phyloP scores from a whole-genome alignment of 1,140 invertebrate genomes.

The Pomacea maculata region DNA sequence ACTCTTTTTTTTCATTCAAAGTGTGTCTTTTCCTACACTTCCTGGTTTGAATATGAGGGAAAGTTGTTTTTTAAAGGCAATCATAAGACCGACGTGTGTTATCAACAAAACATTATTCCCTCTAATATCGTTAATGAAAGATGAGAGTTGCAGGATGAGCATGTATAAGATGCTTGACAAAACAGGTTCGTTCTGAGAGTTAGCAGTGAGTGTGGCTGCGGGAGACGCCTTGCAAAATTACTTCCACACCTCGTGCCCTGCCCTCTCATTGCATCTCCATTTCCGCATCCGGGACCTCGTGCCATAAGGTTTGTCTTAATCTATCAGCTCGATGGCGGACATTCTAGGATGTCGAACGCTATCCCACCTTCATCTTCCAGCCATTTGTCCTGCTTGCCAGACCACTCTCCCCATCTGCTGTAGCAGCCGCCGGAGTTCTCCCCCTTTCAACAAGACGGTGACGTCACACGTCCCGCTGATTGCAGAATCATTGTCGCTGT shows the following conservation, averaged over 20 bases:
- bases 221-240: background rate
- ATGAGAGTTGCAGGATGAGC: background rate
- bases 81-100: no score
- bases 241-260: background rate
- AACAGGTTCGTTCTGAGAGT: no score
- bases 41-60: no score
- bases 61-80: no score
- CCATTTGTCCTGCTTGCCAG: conserved; percentile 23
- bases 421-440: conserved; percentile 11
- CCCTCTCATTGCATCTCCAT: conserved; percentile 19
- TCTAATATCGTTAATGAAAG: background rate
- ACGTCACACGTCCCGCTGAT: conserved; percentile 14
- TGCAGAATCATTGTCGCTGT: conserved; percentile 12
- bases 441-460: conserved; percentile 2
- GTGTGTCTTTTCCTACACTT: no score
- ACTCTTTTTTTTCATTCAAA: no score
- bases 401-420: conserved; percentile 18
- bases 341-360: conserved; percentile 1
- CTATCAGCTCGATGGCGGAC: conserved; percentile 15
- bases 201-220: no score
- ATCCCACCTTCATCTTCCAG: conserved; percentile 23
- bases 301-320: conserved; percentile 18
- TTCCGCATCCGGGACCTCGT: background rate
- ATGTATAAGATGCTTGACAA: background rate
- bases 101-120: background rate